These are phyloP conservation scores for Rallus crepitans DNA, from an alignment of 2,797 vertebrate species.

Conservation along the genomic window DNA sequence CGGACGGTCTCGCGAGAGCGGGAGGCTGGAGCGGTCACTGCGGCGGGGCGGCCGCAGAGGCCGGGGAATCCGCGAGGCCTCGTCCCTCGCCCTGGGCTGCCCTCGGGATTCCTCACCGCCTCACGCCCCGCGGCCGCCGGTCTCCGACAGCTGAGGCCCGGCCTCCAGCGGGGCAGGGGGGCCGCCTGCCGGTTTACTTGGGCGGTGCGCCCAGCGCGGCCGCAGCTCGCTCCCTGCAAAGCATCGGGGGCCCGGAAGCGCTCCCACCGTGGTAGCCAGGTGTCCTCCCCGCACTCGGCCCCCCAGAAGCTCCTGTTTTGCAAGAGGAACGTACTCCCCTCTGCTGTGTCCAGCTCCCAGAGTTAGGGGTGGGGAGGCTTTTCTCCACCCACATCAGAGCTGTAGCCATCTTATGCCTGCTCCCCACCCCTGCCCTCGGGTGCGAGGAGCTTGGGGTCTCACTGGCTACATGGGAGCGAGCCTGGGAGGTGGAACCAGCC, in stretches of 20 bases:
- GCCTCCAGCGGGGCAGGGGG: not conserved
- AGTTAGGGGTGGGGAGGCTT: not conserved
- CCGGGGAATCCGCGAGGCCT: not conserved
- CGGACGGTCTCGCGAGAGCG: not conserved
- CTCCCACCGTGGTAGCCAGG: fast-evolving
- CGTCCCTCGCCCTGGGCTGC: not conserved
- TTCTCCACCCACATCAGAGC: not conserved
- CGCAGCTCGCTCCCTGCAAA: not conserved
- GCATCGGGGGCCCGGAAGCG: not conserved
- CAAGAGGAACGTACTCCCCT: not conserved
- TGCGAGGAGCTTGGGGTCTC: fast-evolving
- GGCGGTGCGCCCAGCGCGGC: not conserved
- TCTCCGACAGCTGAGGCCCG: not conserved
- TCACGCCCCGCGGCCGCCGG: too few relatives aligned
- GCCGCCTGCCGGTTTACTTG: not conserved
- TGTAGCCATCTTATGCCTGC: not conserved
- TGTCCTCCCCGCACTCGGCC: not conserved
- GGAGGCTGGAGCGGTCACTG: fast-evolving
- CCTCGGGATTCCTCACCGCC: too few relatives aligned
- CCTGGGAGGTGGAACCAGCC: not conserved
- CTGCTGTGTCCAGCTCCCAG: not conserved
- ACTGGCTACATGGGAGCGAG: not conserved
- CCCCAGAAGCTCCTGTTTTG: not conserved
- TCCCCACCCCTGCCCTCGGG: fast-evolving
- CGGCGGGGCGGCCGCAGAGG: not conserved